Evolutionary conservation across 2,797 vertebrate species (phyloP).

Genomic region (Corythornis leucogaster): DNA sequence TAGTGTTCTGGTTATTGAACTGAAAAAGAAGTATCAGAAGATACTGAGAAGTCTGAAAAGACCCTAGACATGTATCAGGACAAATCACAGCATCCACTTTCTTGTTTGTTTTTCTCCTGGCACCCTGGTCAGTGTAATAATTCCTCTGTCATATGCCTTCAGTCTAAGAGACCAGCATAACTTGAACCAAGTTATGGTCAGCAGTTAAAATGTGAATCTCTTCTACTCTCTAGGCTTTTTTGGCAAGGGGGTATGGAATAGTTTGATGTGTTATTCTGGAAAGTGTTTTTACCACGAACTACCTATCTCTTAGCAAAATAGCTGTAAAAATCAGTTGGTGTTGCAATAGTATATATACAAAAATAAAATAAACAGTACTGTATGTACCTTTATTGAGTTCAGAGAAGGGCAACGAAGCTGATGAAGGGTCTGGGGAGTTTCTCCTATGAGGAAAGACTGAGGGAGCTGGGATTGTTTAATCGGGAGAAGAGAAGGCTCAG

Average conservation of each 20-base stretch:
- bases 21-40: background rate
- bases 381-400: background rate
- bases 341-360: background rate
- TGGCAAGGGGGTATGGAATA: background rate
- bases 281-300: background rate
- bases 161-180: background rate
- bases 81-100: background rate
- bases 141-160: background rate
- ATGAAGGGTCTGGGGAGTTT: too few species aligned
- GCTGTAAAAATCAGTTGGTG: background rate
- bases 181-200: background rate
- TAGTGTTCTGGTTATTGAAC: background rate
- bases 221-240: background rate
- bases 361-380: background rate
- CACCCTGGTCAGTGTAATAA: background rate
- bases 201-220: background rate
- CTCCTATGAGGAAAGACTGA: too few species aligned
- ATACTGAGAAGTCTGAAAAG: background rate
- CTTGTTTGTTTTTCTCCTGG: too few species aligned
- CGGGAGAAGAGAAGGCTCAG: too few species aligned
- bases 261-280: background rate
- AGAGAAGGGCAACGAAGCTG: too few species aligned
- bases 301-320: background rate
- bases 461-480: too few species aligned
- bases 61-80: background rate